Evolutionary conservation across 2,888 invertebrate species (phyloP), one percentile per base, ranked within the genome.

Genomic region (Eulithis prunata): DNA sequence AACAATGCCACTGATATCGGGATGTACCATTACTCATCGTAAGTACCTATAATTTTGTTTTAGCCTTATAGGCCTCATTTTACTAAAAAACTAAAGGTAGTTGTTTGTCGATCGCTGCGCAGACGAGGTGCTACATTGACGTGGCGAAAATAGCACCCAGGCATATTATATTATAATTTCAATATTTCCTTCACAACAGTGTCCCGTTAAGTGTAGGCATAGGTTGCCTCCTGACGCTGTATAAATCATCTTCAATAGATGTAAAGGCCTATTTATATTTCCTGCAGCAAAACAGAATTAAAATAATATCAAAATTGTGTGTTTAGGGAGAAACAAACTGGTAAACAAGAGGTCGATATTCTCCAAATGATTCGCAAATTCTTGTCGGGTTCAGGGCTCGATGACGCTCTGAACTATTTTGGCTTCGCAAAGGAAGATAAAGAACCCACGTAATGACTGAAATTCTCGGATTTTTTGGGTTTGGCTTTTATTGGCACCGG

Each of bases 11-110:
- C 94, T 8, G 90, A 91, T 54, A 87, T 94, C 62, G 95, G 95
- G 74, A 94, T 96, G 93, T 95, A 94, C 75, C 94, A 93, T 77
- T 94, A 92, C 83, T 87, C 87, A 71, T 87, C 81, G 94, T 94
- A 90, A 91, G 94, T 64, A 56, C 32, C 32, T 3, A 21, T 21
- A 21, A 21, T 21, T 21, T 21, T 21, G 21, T 21, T 21, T 21
- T 21, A n/a, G n/a, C n/a, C n/a, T n/a, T n/a, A n/a, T n/a, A n/a
- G n/a, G n/a, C 21, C 21, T 1, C 32, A 6, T 32, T 6, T 2
- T 4, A 32, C 32, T 32, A 32, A 32, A 32, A 6, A 3, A 2
- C 32, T 32, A 3, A 32, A 32, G 6, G 32, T 32, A 32, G 6
- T 0, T 32, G 32, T 32, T 32, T 6, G 32, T 32, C 32, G 32